Evolutionary conservation across 1,140 invertebrate genomes (phyloP), one percentile per base, ranked within the genome.

Genomic region (Papilio xuthus): DNA sequence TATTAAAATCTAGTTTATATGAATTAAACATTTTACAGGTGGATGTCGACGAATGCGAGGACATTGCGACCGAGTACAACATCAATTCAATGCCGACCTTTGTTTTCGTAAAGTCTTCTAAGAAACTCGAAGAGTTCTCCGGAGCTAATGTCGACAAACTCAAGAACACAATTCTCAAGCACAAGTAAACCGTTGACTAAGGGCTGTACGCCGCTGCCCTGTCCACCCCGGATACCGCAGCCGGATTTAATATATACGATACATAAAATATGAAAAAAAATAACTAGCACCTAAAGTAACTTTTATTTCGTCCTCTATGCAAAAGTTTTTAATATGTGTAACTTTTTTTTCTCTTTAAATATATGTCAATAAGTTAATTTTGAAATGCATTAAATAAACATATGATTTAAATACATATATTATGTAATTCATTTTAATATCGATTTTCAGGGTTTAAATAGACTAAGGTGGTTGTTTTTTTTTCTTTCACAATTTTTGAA

Each of bases 71-170:
- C 73, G 95, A 97, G 77, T 98, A 98, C 93, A 95, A 96, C 82
- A 96, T 99, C 83, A 95, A 95, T 81, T 97, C 97, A 72, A 99
- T 99, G 98, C 98, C 98, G 63, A 99, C 98, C 0, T 99, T 99
- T 91, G 92, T 98, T 28, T 98, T 99, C 91, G 94, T 99, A 81
- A 99, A 98, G 94, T 96, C 96, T 84, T 94, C 95, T 47, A 86
- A 95, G 88, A 95, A 96, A 89, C 95, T 97, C 41, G 95, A 96
- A 9, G 95, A 95, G 77, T 97, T 98, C 89, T 96, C 96, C 79
- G 98, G 98, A 23, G 97, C 97, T 47, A 98, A 97, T 89, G 95
- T 95, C 56, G 95, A 96, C 7, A 97, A 96, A 91, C 92, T 98
- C 18, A 95, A 94, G 85, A 95, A 95, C 84, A 93, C 94, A 10